Percentiles rank a stretch among this genome's conserved stretches.
Conservation (phyloP, 2,888 invertebrate species). For the Mythimna albipuncta region DNA sequence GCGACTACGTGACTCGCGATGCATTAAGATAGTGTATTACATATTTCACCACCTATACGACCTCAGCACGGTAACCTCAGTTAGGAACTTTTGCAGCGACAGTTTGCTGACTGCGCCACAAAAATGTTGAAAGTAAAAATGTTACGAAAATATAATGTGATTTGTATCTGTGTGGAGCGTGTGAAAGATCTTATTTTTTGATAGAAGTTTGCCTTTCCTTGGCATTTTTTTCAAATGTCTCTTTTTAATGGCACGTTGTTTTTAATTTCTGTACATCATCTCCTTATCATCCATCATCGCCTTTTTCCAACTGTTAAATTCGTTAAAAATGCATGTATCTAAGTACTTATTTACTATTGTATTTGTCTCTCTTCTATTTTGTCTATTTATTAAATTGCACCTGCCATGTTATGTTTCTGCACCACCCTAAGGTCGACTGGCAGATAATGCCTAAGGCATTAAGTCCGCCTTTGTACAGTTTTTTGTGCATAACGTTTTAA, state of each 20-base stretch:
- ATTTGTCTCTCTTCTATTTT: no score
- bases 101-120: conserved; percentile 41
- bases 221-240: conserved; percentile 28
- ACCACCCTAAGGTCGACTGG: no score
- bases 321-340: no score
- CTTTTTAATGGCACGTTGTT: neutral
- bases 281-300: no score
- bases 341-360: no score
- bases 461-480: no score
- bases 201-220: conserved; percentile 18
- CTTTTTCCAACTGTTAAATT: no score
- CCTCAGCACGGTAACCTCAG: conserved; percentile 43
- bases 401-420: no score
- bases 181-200: conserved; percentile 57
- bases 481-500: no score
- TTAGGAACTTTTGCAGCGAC: conserved; percentile 53
- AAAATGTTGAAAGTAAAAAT: conserved; percentile 52
- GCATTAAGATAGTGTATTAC: conserved; percentile 83
- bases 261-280: neutral
- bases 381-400: no score
- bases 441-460: no score
- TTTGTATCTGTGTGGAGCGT: conserved; percentile 53
- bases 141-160: conserved; percentile 46
- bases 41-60: conserved; percentile 82
- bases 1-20: conserved; percentile 79